Evolutionary conservation across 2,888 invertebrate genomes (phyloP).

Genomic region (Microctonus brassicae): DNA sequence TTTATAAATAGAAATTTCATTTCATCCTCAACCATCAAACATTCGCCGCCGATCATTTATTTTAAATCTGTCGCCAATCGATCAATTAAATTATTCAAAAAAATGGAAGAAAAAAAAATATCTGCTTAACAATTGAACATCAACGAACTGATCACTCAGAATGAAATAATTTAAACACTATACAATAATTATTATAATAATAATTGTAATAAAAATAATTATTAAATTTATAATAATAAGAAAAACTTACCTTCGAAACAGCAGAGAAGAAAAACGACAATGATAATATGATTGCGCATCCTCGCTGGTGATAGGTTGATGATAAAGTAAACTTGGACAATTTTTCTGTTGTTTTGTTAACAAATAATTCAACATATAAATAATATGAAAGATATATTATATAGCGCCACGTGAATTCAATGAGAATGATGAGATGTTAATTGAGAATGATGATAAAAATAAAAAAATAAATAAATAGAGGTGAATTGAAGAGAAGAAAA

Average conservation of each 20-base stretch:
- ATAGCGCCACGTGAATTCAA: background rate
- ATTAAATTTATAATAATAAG: background rate
- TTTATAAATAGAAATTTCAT: too few relatives aligned
- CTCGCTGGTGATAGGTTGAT: conserved; percentile 37
- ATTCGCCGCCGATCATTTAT: too few relatives aligned
- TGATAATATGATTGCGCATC: conserved; percentile 61
- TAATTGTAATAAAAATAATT: too few relatives aligned
- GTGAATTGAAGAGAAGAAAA: conserved; percentile 53
- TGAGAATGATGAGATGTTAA: conserved; percentile 40
- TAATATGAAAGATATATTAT: conserved; percentile 38
- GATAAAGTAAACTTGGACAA: background rate
- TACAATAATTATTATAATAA: too few relatives aligned
- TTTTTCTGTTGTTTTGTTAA: conserved; percentile 7
- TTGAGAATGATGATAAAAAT: too few relatives aligned
- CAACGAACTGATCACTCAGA: too few relatives aligned
- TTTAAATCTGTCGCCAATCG: too few relatives aligned
- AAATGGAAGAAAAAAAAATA: too few relatives aligned
- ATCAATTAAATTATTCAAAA: background rate
- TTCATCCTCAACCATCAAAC: too few relatives aligned
- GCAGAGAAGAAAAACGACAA: conserved; percentile 61
- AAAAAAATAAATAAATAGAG: too few relatives aligned
- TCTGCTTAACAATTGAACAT: too few relatives aligned
- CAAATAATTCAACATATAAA: conserved; percentile 14
- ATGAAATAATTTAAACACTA: too few relatives aligned
- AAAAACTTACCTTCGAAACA: conserved; percentile 61